phyloP scores from a whole-genome alignment of 2,113 vertebrate species.

The Callorhinus ursinus region DNA sequence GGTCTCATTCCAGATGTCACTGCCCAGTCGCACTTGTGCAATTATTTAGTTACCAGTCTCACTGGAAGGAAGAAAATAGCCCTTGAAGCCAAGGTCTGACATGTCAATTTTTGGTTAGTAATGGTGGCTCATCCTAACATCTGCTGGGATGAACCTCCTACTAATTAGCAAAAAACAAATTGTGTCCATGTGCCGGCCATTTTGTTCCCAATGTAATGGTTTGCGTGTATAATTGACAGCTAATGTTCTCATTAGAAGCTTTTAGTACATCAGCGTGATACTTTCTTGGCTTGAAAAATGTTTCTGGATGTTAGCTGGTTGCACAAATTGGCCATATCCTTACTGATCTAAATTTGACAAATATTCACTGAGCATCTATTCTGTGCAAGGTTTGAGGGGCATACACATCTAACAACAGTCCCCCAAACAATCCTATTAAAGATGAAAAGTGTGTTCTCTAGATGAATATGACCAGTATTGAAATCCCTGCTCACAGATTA shows the following conservation, averaged over 20 bases:
- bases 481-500: neutral
- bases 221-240: constrained; percentile 52
- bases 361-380: constrained; percentile 44
- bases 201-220: constrained; percentile 61
- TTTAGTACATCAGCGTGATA: constrained; percentile 50
- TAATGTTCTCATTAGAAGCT: constrained; percentile 68
- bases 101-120: neutral
- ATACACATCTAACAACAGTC: neutral
- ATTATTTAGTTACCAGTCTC: constrained; percentile 12
- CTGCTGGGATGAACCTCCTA: constrained; percentile 41
- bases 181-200: constrained; percentile 47
- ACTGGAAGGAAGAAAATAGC: neutral
- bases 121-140: constrained; percentile 47
- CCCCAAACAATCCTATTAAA: neutral
- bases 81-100: constrained; percentile 36
- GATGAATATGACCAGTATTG: neutral
- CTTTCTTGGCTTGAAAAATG: constrained; percentile 57
- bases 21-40: neutral
- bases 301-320: constrained; percentile 32
- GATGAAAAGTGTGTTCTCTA: neutral
- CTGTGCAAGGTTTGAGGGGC: neutral
- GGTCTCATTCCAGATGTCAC: constrained; percentile 4
- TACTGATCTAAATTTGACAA: constrained; percentile 53
- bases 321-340: constrained; percentile 33
- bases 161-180: constrained; percentile 65